Evolutionary conservation across 2,113 vertebrate species (phyloP).

Genomic region (Trogon surrucura): DNA sequence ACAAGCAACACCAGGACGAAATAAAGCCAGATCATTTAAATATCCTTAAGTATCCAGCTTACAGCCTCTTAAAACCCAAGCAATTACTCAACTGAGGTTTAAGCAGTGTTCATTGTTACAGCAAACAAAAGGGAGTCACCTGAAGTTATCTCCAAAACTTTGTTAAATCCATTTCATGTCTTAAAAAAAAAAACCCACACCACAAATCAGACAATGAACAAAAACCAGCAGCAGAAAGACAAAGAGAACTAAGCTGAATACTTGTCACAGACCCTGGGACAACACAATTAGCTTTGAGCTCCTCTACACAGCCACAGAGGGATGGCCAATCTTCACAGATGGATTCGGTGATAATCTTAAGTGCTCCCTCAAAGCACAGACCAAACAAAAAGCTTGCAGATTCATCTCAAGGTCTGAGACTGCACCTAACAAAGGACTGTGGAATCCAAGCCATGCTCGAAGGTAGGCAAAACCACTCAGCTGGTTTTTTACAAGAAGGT

Average conservation of each 20-base stretch:
- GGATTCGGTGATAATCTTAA: background rate
- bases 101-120: background rate
- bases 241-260: background rate
- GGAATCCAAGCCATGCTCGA: background rate
- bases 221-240: background rate
- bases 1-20: background rate
- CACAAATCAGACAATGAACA: too few relatives aligned
- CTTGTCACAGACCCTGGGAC: background rate
- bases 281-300: background rate
- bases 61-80: background rate
- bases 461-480: background rate
- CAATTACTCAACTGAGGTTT: background rate
- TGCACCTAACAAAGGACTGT: background rate
- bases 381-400: background rate
- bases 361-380: background rate
- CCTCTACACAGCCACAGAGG: background rate
- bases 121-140: background rate
- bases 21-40: accelerated
- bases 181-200: background rate
- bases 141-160: background rate
- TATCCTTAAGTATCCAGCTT: background rate
- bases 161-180: background rate
- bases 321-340: background rate
- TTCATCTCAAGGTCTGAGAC: background rate
- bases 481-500: background rate